Evolutionary conservation across 2,797 vertebrate genomes (phyloP).

Genomic region (Rousettus madagascariensis): DNA sequence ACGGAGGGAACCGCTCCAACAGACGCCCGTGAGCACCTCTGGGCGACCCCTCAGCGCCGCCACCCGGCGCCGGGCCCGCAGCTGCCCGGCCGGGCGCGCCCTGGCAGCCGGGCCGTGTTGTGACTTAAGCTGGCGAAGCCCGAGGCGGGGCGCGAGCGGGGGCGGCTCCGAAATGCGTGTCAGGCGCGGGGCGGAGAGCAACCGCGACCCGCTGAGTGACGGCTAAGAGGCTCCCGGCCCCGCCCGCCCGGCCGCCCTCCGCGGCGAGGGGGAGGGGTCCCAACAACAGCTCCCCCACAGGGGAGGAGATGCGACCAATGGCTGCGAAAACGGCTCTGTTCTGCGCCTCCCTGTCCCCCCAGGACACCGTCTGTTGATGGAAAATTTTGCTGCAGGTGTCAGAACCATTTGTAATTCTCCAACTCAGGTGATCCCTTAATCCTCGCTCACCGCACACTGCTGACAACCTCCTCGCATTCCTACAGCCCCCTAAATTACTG

Average conservation of each 20-base stretch:
- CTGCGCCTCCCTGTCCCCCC: background rate
- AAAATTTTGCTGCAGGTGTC: slow-evolving; percentile 64
- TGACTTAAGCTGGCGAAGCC: slow-evolving; percentile 41
- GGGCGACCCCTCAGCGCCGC: slow-evolving; percentile 26
- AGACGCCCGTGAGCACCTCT: slow-evolving; percentile 35
- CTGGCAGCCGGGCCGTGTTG: slow-evolving; percentile 21
- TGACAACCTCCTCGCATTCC: background rate
- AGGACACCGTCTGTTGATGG: background rate
- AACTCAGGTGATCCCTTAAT: background rate
- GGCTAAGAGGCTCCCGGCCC: slow-evolving; percentile 47
- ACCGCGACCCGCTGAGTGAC: slow-evolving; percentile 29
- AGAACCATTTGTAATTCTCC: background rate
- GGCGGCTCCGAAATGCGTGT: background rate
- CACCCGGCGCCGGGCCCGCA: background rate
- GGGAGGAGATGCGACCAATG: background rate
- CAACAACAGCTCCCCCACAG: accelerated
- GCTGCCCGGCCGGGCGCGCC: slow-evolving; percentile 1
- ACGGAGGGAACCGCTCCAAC: slow-evolving; percentile 39
- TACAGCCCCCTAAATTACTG: background rate
- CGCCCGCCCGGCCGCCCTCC: slow-evolving; percentile 11
- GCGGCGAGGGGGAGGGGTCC: background rate
- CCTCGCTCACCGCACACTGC: background rate
- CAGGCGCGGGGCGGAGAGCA: background rate
- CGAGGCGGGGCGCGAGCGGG: slow-evolving; percentile 1
- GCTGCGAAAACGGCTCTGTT: background rate